phyloP scores from a whole-genome alignment of 2,113 vertebrate genomes.

The Malurus melanocephalus region DNA sequence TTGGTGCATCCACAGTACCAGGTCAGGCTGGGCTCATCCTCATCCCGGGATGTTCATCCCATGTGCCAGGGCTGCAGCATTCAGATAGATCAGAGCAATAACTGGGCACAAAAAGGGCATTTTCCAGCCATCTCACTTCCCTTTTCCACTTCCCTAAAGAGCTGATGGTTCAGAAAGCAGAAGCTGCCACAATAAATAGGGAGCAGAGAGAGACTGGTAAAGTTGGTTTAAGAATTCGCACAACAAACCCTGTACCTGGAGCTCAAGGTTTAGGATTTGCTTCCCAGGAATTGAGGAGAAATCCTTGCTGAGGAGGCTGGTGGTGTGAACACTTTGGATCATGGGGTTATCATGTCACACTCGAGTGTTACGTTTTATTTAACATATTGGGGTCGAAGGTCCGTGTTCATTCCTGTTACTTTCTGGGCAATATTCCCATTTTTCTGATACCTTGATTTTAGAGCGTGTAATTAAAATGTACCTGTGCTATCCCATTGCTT shows the following conservation, averaged over 20 bases:
- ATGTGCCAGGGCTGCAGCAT: not conserved
- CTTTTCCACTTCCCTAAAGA: not conserved
- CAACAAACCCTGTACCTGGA: accelerated
- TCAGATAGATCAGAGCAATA: too few relatives aligned
- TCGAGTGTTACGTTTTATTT: not conserved
- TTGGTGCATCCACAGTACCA: too few relatives aligned
- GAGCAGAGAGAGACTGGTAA: not conserved
- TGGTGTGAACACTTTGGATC: not conserved
- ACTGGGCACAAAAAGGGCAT: not conserved
- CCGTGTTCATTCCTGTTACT: not conserved
- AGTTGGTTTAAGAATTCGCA: not conserved
- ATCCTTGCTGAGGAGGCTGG: not conserved
- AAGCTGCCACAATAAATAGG: not conserved
- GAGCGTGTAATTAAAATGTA: not conserved
- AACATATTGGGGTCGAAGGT: not conserved
- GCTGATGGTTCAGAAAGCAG: not conserved
- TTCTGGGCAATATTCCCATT: not conserved
- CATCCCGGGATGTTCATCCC: accelerated
- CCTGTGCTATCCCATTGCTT: constrained; percentile 1
- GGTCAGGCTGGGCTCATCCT: not conserved
- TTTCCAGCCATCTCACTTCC: not conserved
- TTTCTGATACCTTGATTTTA: not conserved
- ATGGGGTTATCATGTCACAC: not conserved
- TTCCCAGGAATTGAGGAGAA: not conserved
- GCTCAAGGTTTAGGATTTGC: not conserved